A percentile compares a stretch with the other conserved stretches of the same genome.
Evolutionary conservation across 2,888 invertebrate genomes (phyloP).

Genomic region (Harmothoe impar): DNA sequence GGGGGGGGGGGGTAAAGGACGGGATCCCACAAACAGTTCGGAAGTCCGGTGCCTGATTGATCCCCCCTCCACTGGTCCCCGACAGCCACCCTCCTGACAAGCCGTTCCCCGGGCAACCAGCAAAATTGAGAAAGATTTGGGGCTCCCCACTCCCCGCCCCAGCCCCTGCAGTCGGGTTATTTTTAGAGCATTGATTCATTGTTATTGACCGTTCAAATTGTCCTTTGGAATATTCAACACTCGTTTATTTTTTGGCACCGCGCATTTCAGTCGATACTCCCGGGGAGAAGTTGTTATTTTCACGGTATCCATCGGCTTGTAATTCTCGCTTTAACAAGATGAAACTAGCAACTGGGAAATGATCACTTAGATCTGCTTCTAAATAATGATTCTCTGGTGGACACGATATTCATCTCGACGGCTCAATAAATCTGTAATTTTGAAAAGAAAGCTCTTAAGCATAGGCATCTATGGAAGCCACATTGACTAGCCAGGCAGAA

Average conservation of each 20-base stretch:
- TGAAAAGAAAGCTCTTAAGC: too few relatives aligned
- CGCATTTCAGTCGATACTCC: neutral
- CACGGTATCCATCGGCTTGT: neutral
- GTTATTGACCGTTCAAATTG: constrained; percentile 46
- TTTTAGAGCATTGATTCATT: constrained; percentile 36
- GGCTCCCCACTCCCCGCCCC: neutral
- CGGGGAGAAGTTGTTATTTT: neutral
- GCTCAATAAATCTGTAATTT: too few relatives aligned
- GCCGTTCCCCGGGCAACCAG: constrained; percentile 46
- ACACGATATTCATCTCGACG: too few relatives aligned
- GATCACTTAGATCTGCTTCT: neutral
- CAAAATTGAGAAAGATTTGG: constrained; percentile 27
- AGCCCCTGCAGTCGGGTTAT: neutral
- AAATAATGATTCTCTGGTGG: too few relatives aligned
- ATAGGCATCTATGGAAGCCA: too few relatives aligned
- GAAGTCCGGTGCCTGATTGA: constrained; percentile 33
- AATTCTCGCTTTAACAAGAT: neutral
- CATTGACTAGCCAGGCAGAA: too few relatives aligned
- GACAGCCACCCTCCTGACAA: neutral
- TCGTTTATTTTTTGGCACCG: neutral
- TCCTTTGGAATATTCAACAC: constrained; percentile 25
- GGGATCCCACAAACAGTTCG: neutral
- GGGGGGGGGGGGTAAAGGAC: neutral
- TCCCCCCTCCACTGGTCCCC: neutral
- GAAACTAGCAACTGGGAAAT: neutral